A percentile compares a stretch with the other conserved stretches of the same genome.
Evolutionary conservation across 2,113 vertebrate genomes (phyloP).

Genomic region (Syngnathus typhle): DNA sequence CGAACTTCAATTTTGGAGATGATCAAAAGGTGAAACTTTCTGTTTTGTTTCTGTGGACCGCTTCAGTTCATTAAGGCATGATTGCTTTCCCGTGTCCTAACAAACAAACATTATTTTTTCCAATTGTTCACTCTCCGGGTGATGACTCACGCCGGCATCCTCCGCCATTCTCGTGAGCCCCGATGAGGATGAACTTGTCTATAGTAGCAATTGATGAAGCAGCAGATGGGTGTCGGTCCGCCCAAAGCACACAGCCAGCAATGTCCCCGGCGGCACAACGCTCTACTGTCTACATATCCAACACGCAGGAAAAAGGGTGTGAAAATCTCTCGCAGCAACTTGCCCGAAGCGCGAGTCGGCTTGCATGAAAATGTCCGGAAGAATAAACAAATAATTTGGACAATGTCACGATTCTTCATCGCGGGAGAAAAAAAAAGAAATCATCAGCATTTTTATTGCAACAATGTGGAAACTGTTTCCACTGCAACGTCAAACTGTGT

Average conservation of each 20-base stretch:
- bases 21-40: no score
- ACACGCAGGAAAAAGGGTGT: not conserved
- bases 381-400: no score
- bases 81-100: not conserved
- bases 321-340: no score
- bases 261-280: constrained; percentile 7
- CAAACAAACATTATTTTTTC: not conserved
- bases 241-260: not conserved
- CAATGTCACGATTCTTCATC: no score
- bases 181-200: not conserved
- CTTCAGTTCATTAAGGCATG: not conserved
- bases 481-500: no score
- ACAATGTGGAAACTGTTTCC: no score
- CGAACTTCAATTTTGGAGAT: no score
- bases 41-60: no score
- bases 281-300: not conserved
- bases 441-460: no score
- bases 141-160: not conserved
- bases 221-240: constrained; percentile 6
- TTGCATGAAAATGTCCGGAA: no score
- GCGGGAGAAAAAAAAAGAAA: no score
- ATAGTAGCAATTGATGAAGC: not conserved
- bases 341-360: no score
- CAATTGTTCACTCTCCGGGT: not conserved
- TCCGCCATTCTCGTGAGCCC: not conserved